Evolutionary conservation across 2,797 vertebrate species (phyloP), one percentile per base, ranked within the genome.

Genomic region (Nannoperca obscura): DNA sequence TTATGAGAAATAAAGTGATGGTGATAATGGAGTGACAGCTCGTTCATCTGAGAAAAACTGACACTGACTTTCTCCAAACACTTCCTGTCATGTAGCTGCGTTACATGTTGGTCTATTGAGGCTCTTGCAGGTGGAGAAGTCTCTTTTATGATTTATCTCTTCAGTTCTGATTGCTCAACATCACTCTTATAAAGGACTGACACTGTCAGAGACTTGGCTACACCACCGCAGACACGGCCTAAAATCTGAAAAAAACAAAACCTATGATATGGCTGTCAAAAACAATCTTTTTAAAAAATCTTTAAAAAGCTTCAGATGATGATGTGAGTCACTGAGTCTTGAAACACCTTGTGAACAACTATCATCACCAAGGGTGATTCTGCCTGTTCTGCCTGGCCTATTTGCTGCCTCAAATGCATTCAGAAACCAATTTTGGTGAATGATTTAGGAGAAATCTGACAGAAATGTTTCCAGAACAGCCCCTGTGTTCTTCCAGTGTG

Each of bases 371-470:
- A 30, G 54, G 34, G 66, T 70, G 46, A 50, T 30, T 59, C 32
- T 49, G 81, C 36, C 55, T 27, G 2, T 27, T 38, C 32, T 55
- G 17, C 19, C 20, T 40, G 47, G 71, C 55, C 76, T 73, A 71
- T 82, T 80, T 82, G 60, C 40, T 44, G 61, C 47, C 22, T 71
- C 22, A 68, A 24, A 71, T 60, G 36, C 66, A 53, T 76, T 71
- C 42, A 42, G 24, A 62, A 54, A 72, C 13, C 65, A 54, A 63
- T 63, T 82, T 40, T 17, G 47, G 76, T 76, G 69, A 79, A 86
- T 84, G 71, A 87, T 76, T 84, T 47, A 73, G 46, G 19, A 47
- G 46, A 60, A 78, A 50, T 42, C 36, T 59, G 57, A 71, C 40
- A 63, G 75, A 52, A 68, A 62, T 59, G 15, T 22, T 49, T 68